These are phyloP conservation scores for Ectobius pallidus DNA, from an alignment of 2,888 invertebrate genomes.

Conservation along the genomic window DNA sequence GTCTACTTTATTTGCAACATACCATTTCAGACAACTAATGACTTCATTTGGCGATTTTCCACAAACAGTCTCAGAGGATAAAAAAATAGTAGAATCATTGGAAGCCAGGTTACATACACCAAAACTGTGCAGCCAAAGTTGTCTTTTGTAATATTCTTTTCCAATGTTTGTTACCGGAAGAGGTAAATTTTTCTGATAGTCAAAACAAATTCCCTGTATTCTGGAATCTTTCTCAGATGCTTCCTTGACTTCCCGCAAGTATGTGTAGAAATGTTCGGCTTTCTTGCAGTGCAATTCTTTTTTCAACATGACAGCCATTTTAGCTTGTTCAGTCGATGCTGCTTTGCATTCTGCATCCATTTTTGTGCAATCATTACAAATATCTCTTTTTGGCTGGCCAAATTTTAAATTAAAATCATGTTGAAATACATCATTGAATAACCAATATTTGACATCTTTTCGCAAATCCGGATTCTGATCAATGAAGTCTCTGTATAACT, in stretches of 20 bases:
- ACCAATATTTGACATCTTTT: slow-evolving; percentile 1
- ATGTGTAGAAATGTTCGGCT: neutral
- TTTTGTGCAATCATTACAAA: slow-evolving; percentile 12
- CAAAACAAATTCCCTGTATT: slow-evolving; percentile 10
- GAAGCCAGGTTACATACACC: slow-evolving; percentile 21
- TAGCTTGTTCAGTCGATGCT: neutral
- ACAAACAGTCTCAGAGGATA: slow-evolving; percentile 9
- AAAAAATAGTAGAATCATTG: neutral
- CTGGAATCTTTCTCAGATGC: slow-evolving; percentile 8
- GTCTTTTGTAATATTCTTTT: slow-evolving; percentile 20
- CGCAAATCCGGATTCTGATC: slow-evolving; percentile 1
- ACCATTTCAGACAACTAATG: slow-evolving; percentile 22
- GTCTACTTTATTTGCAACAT: slow-evolving; percentile 20
- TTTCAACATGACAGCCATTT: neutral
- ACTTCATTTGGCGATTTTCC: slow-evolving; percentile 22
- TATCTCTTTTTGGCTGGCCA: neutral
- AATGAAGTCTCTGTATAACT: slow-evolving; percentile 9
- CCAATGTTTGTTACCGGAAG: slow-evolving; percentile 11
- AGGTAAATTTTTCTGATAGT: neutral
- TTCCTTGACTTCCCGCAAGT: neutral
- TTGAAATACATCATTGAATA: slow-evolving; percentile 17
- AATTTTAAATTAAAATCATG: slow-evolving; percentile 24
- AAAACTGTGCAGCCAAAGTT: slow-evolving; percentile 17
- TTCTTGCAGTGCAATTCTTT: neutral
- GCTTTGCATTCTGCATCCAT: slow-evolving; percentile 16